Percentiles rank a stretch among this genome's conserved stretches.
Conservation (phyloP, 2,888 invertebrate species). For the Sepiola atlantica region DNA sequence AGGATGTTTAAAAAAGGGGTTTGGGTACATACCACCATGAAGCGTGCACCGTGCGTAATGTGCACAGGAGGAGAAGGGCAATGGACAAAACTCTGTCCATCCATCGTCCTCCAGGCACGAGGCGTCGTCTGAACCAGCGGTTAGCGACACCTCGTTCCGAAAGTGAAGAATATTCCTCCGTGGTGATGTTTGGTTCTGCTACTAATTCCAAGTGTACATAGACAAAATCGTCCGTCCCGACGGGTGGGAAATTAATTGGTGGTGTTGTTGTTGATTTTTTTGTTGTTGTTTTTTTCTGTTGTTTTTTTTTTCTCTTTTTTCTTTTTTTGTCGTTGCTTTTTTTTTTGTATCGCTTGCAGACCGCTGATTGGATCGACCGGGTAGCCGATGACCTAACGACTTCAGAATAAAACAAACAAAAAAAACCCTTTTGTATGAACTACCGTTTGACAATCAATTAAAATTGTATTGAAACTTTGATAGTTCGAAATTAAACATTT, state of each 20-base stretch:
- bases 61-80: conserved; percentile 9
- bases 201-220: conserved; percentile 32
- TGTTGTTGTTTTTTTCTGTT: too few species aligned
- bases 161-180: conserved; percentile 32
- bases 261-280: too few species aligned
- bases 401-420: background rate
- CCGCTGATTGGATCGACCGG: conserved; percentile 7
- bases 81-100: background rate
- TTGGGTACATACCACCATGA: background rate
- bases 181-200: background rate
- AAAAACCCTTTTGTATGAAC: background rate
- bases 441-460: background rate
- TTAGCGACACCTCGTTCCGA: conserved; percentile 32
- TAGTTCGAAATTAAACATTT: background rate
- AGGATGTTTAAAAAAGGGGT: background rate
- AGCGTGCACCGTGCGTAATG: background rate
- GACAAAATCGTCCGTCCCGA: conserved; percentile 12
- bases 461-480: background rate
- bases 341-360: background rate
- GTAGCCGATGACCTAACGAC: background rate
- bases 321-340: too few species aligned
- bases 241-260: background rate
- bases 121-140: conserved; percentile 7
- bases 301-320: too few species aligned
- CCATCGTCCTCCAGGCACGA: background rate